These are phyloP conservation scores for Labeo catla DNA, from an alignment of 2,113 vertebrate species.

Conservation along the genomic window DNA sequence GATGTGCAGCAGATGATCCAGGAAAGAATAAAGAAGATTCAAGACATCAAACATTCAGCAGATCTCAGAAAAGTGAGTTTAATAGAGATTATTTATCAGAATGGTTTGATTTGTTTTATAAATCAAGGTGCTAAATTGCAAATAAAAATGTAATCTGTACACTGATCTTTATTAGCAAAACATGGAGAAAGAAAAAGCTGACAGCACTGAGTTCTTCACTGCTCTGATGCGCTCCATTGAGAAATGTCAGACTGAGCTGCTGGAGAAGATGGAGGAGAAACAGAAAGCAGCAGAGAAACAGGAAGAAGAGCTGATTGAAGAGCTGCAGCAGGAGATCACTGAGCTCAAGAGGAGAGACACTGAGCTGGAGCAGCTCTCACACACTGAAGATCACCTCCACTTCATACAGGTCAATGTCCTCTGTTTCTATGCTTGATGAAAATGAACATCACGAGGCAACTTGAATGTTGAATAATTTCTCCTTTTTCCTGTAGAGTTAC, in stretches of 20 bases:
- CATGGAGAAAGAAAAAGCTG: not conserved
- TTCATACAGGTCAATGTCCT: not conserved
- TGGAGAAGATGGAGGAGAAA: not conserved
- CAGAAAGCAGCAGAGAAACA: not conserved
- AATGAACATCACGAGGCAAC: not conserved
- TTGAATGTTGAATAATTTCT: not conserved
- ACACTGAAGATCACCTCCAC: not conserved
- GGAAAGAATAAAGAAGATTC: not conserved
- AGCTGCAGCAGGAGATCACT: not conserved
- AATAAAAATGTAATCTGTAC: not conserved
- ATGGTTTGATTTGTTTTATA: conserved; percentile 33
- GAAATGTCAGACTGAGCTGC: not conserved
- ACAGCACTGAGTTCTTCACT: not conserved
- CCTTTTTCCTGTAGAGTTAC: not conserved
- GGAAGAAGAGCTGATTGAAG: not conserved
- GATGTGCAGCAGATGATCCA: not conserved
- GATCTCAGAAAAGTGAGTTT: not conserved
- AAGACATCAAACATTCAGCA: not conserved
- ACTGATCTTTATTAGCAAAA: not conserved
- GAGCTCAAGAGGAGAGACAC: not conserved
- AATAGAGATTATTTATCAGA: too few relatives aligned
- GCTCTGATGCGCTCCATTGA: not conserved
- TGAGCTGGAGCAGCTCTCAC: conserved; percentile 1
- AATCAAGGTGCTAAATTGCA: conserved; percentile 29
- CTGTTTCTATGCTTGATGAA: not conserved